These are phyloP conservation scores for Eupithecia inturbata DNA, from an alignment of 2,888 invertebrate species.

Conservation along the genomic window DNA sequence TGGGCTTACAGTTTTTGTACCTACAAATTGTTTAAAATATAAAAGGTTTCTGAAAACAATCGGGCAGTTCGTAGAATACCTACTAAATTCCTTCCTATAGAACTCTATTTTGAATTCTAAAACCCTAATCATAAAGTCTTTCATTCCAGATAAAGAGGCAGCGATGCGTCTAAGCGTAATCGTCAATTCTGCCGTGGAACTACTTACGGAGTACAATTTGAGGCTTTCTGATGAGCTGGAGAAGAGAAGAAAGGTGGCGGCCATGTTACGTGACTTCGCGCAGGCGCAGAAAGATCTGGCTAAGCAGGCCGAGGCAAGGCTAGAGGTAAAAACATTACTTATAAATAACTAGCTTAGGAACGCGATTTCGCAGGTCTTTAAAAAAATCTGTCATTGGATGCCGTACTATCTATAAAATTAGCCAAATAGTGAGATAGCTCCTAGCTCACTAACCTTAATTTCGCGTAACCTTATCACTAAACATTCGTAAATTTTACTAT, in stretches of 20 bases:
- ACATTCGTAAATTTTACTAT: too few relatives aligned
- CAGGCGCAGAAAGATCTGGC: constrained; percentile 93
- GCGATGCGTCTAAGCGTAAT: constrained; percentile 90
- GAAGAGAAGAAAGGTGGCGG: constrained; percentile 92
- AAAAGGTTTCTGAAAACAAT: background rate
- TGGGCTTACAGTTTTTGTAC: background rate
- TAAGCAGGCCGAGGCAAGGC: constrained; percentile 92
- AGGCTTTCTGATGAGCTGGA: constrained; percentile 95
- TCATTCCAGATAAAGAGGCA: constrained; percentile 88
- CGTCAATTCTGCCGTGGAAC: constrained; percentile 94
- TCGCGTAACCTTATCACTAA: too few relatives aligned
- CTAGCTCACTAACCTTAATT: too few relatives aligned
- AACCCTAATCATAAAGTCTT: constrained; percentile 11
- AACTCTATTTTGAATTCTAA: constrained; percentile 7
- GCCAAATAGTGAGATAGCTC: too few relatives aligned
- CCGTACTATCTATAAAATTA: too few relatives aligned
- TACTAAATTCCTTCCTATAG: background rate
- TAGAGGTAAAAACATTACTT: constrained; percentile 88
- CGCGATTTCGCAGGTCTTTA: too few relatives aligned
- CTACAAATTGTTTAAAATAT: constrained; percentile 1
- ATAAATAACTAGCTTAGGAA: too few relatives aligned
- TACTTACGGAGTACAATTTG: constrained; percentile 95
- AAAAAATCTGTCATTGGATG: too few relatives aligned
- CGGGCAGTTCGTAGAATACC: background rate
- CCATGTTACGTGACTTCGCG: constrained; percentile 94